These are phyloP conservation scores for Brenthis daphne DNA, from an alignment of 2,888 invertebrate species.

Conservation along the genomic window DNA sequence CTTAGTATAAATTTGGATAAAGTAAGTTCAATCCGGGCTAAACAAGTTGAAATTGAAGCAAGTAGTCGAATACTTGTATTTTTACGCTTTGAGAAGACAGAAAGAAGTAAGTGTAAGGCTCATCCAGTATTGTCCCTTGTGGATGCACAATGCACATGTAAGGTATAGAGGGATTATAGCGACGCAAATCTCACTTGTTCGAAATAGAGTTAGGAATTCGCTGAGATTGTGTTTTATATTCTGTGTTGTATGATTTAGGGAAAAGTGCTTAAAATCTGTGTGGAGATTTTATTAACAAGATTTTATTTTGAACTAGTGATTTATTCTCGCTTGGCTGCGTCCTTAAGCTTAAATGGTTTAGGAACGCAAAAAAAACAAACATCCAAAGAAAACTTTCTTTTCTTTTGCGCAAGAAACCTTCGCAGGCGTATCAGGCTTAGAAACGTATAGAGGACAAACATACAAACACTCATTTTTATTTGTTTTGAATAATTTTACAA, in stretches of 20 bases:
- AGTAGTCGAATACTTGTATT: slow-evolving; percentile 69
- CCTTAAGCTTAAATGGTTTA: no score
- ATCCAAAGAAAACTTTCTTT: no score
- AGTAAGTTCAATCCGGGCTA: slow-evolving; percentile 67
- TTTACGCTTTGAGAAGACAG: slow-evolving; percentile 55
- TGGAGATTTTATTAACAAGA: neutral
- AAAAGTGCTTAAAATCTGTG: neutral
- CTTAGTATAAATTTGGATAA: slow-evolving; percentile 65
- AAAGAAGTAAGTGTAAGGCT: slow-evolving; percentile 57
- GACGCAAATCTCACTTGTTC: slow-evolving; percentile 68
- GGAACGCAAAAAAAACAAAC: no score
- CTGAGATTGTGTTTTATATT: slow-evolving; percentile 63
- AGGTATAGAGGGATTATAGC: slow-evolving; percentile 42
- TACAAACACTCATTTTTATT: no score
- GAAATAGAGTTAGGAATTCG: slow-evolving; percentile 74
- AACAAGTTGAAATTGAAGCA: slow-evolving; percentile 74
- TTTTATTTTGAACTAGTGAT: neutral
- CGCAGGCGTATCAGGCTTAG: no score
- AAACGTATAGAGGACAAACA: no score
- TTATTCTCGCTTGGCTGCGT: no score
- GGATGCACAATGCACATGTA: slow-evolving; percentile 73
- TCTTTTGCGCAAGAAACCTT: no score
- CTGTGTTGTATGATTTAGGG: no score
- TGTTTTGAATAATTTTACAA: no score
- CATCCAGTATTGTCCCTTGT: slow-evolving; percentile 49